Evolutionary conservation across 2,797 vertebrate genomes (phyloP), one percentile per base, ranked within the genome.

Genomic region (Eidolon dupreanum): DNA sequence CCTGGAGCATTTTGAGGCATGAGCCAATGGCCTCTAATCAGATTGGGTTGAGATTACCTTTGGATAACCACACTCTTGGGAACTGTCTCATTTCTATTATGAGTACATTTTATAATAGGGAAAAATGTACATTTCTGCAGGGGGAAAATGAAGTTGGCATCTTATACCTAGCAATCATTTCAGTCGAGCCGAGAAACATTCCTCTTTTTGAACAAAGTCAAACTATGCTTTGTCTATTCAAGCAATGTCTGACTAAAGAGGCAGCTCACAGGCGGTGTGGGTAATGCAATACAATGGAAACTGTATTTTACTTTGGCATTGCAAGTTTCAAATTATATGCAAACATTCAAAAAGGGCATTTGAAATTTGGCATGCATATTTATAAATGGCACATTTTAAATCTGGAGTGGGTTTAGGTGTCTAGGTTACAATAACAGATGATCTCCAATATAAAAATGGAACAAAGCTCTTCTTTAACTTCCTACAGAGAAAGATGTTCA

Each of bases 1-100:
- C 98, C 98, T 95, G 96, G 97, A 98, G 98, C 96, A 97, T 97
- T 98, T 86, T 96, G 94, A 98, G 93, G 92, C 97, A 97, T 91
- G 66, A 98, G 83, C 93, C 95, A 96, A 96, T 98, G 96, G 93
- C 92, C 41, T 98, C 94, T 98, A 98, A 98, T 98, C 98, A 98
- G 96, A 98, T 97, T 97, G 96, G 95, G 96, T 81, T 96, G 89
- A 98, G 96, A 98, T 98, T 98, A 98, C 98, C 94, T 98, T 98
- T 98, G 98, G 97, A 97, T 98, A 98, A 98, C 97, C 97, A 97
- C 89, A 10, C 97, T 93, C 95, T 90, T 97, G 97, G 97, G 98
- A 94, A 98, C 77, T 75, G 92, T 92, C 92, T 98, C 95, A 96
- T 98, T 98, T 98, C 94, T 98, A 97, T 97, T 98, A 98, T 57